Conservation (phyloP, 1,140 invertebrate species). For the Grapholita molesta region DNA sequence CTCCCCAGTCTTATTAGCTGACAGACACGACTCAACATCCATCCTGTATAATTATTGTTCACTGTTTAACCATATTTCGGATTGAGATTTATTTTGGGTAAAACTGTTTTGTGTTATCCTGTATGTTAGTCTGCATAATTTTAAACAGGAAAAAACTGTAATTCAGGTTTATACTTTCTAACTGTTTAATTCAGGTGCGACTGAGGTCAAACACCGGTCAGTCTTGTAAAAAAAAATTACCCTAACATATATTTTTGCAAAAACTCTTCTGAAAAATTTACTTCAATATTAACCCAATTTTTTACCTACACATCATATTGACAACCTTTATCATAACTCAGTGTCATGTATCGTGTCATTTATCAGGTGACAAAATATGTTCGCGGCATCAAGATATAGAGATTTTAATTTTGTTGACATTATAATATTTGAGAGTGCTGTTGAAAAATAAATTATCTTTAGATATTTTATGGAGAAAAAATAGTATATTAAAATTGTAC, state of each 20-base stretch:
- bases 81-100: not conserved
- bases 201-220: too few species aligned
- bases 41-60: not conserved
- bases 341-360: not conserved
- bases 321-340: conserved; percentile 6
- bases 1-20: conserved; percentile 20
- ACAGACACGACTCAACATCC: not conserved
- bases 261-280: too few species aligned
- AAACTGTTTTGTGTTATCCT: too few species aligned
- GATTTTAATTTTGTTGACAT: conserved; percentile 8
- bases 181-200: too few species aligned
- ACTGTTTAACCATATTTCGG: not conserved
- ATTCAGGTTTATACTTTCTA: too few species aligned
- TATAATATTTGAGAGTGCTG: not conserved
- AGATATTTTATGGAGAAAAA: not conserved
- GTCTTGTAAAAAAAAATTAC: too few species aligned
- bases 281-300: too few species aligned
- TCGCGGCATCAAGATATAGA: not conserved
- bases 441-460: not conserved
- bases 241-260: too few species aligned
- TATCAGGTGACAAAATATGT: not conserved
- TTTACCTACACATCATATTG: not conserved
- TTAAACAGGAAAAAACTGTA: too few species aligned
- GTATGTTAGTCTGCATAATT: too few species aligned
- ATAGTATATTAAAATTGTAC: not conserved